Evolutionary conservation across 2,113 vertebrate genomes (phyloP), one percentile per base, ranked within the genome.

Genomic region (Mormyrus iriodes): DNA sequence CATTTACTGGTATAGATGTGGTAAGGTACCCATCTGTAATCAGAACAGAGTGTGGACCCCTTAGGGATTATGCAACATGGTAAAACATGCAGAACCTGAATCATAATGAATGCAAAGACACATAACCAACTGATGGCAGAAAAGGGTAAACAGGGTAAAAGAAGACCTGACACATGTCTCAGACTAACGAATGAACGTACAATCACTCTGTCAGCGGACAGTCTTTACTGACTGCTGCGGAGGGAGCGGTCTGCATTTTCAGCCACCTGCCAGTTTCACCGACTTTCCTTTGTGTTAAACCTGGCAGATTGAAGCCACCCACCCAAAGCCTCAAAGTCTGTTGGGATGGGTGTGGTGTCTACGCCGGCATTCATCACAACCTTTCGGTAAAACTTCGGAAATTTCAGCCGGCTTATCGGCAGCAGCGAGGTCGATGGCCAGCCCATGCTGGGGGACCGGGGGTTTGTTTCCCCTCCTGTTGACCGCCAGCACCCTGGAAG

Each of bases 401-500:
- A 58, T 84, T 42, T 21, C n/a, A 51, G 49, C 51, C 10, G 21
- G 27, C 12, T 53, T 53, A 82, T 88, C 51, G 19, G 44, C 88
- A 39, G 24, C 10, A 1, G 73, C 39, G 51, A 53, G 27, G 52
- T 52, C 48, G 73, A 53, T 42, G 69, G 88, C 48, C 17, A 5
- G 44, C n/a, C 88, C 4, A 19, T 31, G 61, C 21, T 8, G 27
- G 87, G 24, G 15, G 58, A 13, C 51, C 4, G 51, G 52, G 53
- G 3, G 82, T 49, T 69, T 65, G 24, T 58, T 83, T 88, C 65
- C 46, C 69, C 9, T 5, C 31, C 51, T 83, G 48, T 69, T 52
- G 73, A 82, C 19, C n/a, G 53, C 15, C 6, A 12, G 31, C 79
- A 46, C 89, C 89, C 90, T 46, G 89, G 84, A 89, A 90, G 89